Percentiles rank a stretch among this genome's conserved stretches.
phyloP scores from a whole-genome alignment of 2,797 vertebrate species.

The Pseudomugil tenellus region DNA sequence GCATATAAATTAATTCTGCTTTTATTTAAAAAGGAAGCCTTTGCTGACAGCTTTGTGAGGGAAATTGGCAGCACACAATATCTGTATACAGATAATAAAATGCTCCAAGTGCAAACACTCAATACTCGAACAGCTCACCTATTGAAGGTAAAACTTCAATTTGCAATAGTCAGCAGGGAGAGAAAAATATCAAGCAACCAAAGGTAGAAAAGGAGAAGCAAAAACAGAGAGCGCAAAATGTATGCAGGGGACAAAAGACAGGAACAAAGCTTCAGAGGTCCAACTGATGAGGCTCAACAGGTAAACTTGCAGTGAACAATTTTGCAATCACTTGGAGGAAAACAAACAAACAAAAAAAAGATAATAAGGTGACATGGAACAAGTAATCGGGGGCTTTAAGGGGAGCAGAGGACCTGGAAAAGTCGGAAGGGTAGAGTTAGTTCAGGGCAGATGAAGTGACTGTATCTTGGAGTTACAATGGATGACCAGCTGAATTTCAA shows the following conservation, averaged over 20 bases:
- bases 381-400: slow-evolving; percentile 5
- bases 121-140: neutral
- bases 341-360: no score
- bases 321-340: neutral
- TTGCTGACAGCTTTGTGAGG: no score
- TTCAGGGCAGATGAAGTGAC: slow-evolving; percentile 1
- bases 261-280: neutral
- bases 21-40: neutral
- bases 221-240: neutral
- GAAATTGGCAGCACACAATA: neutral
- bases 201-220: slow-evolving; percentile 2
- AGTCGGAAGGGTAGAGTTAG: slow-evolving; percentile 7
- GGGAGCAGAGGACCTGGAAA: slow-evolving; percentile 12
- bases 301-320: slow-evolving; percentile 2
- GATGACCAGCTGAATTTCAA: no score
- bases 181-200: slow-evolving; percentile 7
- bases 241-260: slow-evolving; percentile 6
- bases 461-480: no score
- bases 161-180: slow-evolving; percentile 16
- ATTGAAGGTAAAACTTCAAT: slow-evolving; percentile 7
- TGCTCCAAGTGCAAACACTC: neutral
- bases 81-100: neutral
- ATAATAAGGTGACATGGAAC: slow-evolving; percentile 1
- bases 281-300: slow-evolving; percentile 5
- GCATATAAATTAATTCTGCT: neutral